Conservation (phyloP, 2,113 vertebrate genomes). For the Atlantisia rogersi region DNA sequence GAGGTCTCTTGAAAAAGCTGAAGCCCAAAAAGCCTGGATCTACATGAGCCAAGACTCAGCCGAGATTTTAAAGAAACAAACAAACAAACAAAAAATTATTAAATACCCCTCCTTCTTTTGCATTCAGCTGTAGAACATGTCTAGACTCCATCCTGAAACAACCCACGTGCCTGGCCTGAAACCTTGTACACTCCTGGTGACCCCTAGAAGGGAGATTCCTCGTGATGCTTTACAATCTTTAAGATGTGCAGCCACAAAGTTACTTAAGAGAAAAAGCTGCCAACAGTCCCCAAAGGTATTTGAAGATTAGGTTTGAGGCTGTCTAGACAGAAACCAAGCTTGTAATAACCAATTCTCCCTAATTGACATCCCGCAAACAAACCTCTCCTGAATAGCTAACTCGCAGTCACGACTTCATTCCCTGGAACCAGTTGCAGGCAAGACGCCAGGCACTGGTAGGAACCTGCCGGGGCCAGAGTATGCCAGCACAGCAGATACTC, state of each 20-base stretch:
- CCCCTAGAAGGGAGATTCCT: neutral
- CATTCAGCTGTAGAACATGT: neutral
- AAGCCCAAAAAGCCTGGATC: neutral
- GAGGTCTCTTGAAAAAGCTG: neutral
- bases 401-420: neutral
- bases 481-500: neutral
- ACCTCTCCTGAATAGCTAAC: neutral
- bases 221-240: neutral
- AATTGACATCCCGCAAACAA: neutral
- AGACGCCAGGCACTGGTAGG: neutral
- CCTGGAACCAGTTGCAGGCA: neutral
- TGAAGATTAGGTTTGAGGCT: neutral
- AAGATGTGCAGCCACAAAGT: neutral
- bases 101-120: rapidly evolving
- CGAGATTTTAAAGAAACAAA: neutral
- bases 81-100: neutral
- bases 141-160: neutral
- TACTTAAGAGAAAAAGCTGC: neutral
- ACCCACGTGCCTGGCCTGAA: neutral
- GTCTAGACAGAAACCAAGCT: neutral
- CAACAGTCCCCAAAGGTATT: neutral
- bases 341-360: neutral
- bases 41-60: neutral
- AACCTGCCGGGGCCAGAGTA: neutral
- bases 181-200: neutral